Conservation (phyloP, 1,140 invertebrate genomes). For the Caerostris extrusa region DNA sequence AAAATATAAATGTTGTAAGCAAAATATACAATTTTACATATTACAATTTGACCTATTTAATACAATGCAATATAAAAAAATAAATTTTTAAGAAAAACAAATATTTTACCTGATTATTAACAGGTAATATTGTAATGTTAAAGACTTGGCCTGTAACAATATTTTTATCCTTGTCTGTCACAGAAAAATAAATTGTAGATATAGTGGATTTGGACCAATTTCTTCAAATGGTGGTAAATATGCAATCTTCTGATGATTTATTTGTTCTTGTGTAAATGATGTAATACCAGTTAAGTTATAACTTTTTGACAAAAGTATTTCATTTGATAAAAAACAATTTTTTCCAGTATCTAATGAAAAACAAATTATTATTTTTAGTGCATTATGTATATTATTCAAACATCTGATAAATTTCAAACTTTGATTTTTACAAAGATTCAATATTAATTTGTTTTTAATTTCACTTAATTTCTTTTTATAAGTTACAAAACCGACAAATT, state of each 20-base stretch:
- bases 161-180: slow-evolving; percentile 69
- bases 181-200: slow-evolving; percentile 74
- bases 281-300: slow-evolving; percentile 34
- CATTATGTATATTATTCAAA: no score
- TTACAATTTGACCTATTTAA: no score
- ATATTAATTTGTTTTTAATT: no score
- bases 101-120: slow-evolving; percentile 74
- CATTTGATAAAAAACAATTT: slow-evolving; percentile 48
- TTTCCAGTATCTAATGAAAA: slow-evolving; percentile 71
- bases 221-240: slow-evolving; percentile 72
- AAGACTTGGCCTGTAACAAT: slow-evolving; percentile 64
- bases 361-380: not conserved
- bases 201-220: slow-evolving; percentile 75
- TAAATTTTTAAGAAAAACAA: not conserved
- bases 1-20: no score
- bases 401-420: no score
- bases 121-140: slow-evolving; percentile 75
- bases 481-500: no score
- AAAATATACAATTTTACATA: no score
- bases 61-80: no score
- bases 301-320: not conserved
- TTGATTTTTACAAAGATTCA: no score
- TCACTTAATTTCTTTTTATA: no score
- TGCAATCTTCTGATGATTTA: slow-evolving; percentile 75
- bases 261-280: slow-evolving; percentile 70